Conservation (phyloP, 2,888 invertebrate species). For the Macropis europaea region DNA sequence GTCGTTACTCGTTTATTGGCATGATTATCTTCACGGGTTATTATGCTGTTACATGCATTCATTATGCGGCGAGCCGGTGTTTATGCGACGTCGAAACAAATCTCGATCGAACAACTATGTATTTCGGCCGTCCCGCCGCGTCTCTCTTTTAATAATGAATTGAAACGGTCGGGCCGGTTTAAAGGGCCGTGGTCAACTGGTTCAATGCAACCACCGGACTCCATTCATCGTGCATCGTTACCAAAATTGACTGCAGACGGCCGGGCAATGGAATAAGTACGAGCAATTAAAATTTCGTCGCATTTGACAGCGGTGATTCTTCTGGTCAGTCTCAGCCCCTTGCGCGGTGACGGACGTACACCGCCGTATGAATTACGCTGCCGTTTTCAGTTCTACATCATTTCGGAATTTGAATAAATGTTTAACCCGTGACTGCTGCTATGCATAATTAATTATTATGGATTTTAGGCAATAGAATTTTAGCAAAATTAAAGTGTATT, state of each 20-base stretch:
- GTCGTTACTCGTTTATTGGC: too few relatives aligned
- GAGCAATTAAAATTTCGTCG: slow-evolving; percentile 17
- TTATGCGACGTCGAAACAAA: slow-evolving; percentile 71
- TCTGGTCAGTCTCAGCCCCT: too few relatives aligned
- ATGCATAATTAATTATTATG: too few relatives aligned
- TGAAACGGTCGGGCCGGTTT: slow-evolving; percentile 20
- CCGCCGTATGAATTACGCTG: too few relatives aligned
- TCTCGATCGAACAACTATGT: slow-evolving; percentile 32
- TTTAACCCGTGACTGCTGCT: too few relatives aligned
- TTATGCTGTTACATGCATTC: slow-evolving; percentile 64
- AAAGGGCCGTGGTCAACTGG: background rate
- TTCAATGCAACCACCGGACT: background rate
- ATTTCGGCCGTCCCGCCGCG: too few relatives aligned
- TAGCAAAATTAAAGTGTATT: too few relatives aligned
- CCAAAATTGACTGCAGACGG: slow-evolving; percentile 13
- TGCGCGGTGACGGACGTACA: too few relatives aligned
- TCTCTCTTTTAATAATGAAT: slow-evolving; percentile 61
- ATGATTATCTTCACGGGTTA: slow-evolving; percentile 16
- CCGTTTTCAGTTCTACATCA: background rate
- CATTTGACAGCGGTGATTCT: too few relatives aligned
- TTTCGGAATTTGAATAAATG: too few relatives aligned
- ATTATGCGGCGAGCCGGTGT: slow-evolving; percentile 78
- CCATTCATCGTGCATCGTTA: slow-evolving; percentile 12
- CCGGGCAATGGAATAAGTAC: background rate
- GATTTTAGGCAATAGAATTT: too few relatives aligned